phyloP scores from a whole-genome alignment of 2,113 vertebrate genomes.

The Marmota monax region DNA sequence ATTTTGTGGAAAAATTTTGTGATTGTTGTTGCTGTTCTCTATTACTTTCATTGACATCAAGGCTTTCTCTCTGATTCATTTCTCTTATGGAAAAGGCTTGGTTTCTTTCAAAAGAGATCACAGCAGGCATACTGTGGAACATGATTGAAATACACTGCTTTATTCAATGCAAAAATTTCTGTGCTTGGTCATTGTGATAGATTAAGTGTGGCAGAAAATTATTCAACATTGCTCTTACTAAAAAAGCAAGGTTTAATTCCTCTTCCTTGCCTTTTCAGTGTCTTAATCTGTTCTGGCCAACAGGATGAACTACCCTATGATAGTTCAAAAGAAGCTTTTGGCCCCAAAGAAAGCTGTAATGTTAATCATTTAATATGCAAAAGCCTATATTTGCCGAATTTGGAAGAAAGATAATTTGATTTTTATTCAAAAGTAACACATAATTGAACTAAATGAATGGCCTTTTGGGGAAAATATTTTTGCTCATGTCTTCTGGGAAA shows the following conservation, averaged over 20 bases:
- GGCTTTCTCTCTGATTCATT: not conserved
- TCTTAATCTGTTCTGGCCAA: not conserved
- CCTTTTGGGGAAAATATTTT: not conserved
- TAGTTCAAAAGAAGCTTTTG: not conserved
- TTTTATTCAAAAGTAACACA: not conserved
- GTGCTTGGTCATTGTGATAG: not conserved
- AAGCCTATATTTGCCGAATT: not conserved
- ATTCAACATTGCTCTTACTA: not conserved
- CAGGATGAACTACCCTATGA: not conserved
- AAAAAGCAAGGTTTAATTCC: not conserved
- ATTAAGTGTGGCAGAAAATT: not conserved
- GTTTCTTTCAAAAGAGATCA: not conserved
- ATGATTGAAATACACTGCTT: not conserved
- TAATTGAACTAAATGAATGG: not conserved
- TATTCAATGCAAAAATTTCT: not conserved
- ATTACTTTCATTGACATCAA: not conserved
- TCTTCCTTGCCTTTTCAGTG: not conserved
- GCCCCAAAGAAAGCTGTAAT: not conserved
- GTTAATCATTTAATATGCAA: not conserved
- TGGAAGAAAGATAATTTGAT: not conserved
- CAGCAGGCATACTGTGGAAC: not conserved
- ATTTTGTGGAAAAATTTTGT: not conserved
- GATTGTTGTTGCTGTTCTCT: not conserved
- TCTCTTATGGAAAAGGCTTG: conserved; percentile 1
- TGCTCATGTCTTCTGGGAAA: not conserved